Evolutionary conservation across 2,888 invertebrate species (phyloP).

Genomic region (Ennomos quercinarius): DNA sequence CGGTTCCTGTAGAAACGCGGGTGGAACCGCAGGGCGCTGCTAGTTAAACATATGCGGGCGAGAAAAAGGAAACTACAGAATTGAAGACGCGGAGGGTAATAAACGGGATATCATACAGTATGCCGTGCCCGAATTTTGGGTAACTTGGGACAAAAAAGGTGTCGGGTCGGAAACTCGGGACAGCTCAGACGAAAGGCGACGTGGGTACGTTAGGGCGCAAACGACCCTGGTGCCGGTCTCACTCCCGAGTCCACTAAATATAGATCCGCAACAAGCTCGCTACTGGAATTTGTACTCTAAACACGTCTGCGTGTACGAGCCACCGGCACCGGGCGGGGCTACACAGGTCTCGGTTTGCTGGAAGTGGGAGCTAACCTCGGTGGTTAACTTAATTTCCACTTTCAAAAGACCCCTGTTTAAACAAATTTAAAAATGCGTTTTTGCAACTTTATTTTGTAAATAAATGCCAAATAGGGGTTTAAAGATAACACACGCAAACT

Average conservation of each 20-base stretch:
- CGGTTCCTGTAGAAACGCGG: no score
- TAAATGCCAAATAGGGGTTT: neutral
- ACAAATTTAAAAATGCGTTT: no score
- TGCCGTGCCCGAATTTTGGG: constrained; percentile 56
- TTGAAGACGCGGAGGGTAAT: constrained; percentile 53
- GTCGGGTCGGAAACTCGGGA: constrained; percentile 45
- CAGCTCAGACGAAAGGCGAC: constrained; percentile 30
- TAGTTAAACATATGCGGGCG: constrained; percentile 73
- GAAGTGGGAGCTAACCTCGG: constrained; percentile 26
- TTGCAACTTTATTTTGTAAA: no score
- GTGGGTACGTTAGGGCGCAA: constrained; percentile 50
- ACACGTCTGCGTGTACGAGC: constrained; percentile 56
- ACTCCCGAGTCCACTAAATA: constrained; percentile 61
- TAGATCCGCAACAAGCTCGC: constrained; percentile 62
- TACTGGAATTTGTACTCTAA: constrained; percentile 69
- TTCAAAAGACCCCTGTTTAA: neutral
- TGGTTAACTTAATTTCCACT: constrained; percentile 29
- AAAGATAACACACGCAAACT: neutral
- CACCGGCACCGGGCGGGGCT: neutral
- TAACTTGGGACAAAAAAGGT: constrained; percentile 51
- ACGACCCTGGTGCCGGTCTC: constrained; percentile 39
- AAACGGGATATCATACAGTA: constrained; percentile 69
- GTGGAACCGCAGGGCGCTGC: no score
- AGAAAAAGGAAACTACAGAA: constrained; percentile 62
- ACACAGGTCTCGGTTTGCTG: constrained; percentile 37